A percentile compares a stretch with the other conserved stretches of the same genome.
Evolutionary conservation across 2,113 vertebrate species (phyloP).

Genomic region (Podilymbus podiceps): DNA sequence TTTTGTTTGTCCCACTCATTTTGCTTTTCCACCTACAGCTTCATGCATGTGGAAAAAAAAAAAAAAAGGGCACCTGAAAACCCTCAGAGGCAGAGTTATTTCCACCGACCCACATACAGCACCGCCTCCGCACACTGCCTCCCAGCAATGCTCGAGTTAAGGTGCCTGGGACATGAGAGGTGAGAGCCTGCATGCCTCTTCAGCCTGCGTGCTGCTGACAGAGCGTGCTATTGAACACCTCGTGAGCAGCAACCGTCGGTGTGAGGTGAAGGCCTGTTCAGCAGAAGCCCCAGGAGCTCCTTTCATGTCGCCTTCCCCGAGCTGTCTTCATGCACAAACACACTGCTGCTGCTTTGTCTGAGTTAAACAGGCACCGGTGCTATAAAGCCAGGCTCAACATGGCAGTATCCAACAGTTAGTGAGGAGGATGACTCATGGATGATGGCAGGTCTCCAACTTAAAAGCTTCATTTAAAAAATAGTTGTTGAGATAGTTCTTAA

Average conservation of each 20-base stretch:
- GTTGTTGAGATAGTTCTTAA: slow-evolving; percentile 33
- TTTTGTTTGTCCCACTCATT: neutral
- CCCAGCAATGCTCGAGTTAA: neutral
- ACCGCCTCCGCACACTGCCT: neutral
- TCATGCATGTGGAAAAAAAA: neutral
- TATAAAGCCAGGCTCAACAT: neutral
- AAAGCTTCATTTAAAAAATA: slow-evolving; percentile 14
- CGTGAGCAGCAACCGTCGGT: neutral
- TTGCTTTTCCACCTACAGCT: neutral
- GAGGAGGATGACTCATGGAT: neutral
- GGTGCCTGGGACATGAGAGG: neutral
- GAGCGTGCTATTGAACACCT: neutral
- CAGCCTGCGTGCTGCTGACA: neutral
- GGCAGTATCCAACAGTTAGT: neutral
- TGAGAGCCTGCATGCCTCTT: neutral
- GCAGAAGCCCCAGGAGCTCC: neutral
- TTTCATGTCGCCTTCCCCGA: too few relatives aligned
- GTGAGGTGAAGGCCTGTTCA: neutral
- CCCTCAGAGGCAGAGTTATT: neutral
- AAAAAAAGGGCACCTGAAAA: neutral
- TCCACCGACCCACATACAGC: neutral
- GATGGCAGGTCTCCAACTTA: slow-evolving; percentile 5
- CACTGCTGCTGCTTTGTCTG: neutral
- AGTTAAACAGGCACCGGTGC: neutral
- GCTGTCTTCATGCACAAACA: neutral